phyloP scores from a whole-genome alignment of 2,797 vertebrate species.

The Tympanoctomys barrerae region DNA sequence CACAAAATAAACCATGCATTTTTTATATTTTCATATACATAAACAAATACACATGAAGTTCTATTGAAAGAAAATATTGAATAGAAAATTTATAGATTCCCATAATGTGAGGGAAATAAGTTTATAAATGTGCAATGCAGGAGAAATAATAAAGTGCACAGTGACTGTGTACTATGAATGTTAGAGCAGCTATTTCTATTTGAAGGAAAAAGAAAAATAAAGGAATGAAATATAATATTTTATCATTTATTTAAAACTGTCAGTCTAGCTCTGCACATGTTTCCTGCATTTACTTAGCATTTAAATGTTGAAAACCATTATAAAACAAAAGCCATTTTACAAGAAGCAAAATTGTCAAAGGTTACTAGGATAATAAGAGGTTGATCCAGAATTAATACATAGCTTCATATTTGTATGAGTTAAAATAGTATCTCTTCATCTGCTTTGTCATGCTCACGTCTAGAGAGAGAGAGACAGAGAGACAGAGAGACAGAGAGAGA shows the following conservation, averaged over 20 bases:
- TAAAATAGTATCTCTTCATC: not conserved
- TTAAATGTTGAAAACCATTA: not conserved
- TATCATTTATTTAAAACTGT: constrained; percentile 6
- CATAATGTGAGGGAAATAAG: constrained; percentile 44
- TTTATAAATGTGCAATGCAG: constrained; percentile 58
- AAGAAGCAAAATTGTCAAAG: not conserved
- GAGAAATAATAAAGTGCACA: constrained; percentile 61
- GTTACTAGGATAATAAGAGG: not conserved
- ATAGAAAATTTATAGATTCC: constrained; percentile 64
- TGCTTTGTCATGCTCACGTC: not conserved
- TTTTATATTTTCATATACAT: constrained; percentile 34
- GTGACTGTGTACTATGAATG: constrained; percentile 11
- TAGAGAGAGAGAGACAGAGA: not conserved
- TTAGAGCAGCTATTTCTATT: not conserved
- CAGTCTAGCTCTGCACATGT: not conserved
- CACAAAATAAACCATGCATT: constrained; percentile 28
- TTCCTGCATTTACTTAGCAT: not conserved
- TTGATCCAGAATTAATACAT: not conserved
- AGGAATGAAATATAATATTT: not conserved
- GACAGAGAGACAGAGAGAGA: not conserved
- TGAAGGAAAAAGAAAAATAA: constrained; percentile 41
- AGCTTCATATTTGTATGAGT: not conserved
- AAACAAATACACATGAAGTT: constrained; percentile 46
- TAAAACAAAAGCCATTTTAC: not conserved
- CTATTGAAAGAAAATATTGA: constrained; percentile 55